These are phyloP conservation scores for Echinometra lucunter DNA, from an alignment of 53 echinoderm and acorn worm species.

Conservation along the genomic window DNA sequence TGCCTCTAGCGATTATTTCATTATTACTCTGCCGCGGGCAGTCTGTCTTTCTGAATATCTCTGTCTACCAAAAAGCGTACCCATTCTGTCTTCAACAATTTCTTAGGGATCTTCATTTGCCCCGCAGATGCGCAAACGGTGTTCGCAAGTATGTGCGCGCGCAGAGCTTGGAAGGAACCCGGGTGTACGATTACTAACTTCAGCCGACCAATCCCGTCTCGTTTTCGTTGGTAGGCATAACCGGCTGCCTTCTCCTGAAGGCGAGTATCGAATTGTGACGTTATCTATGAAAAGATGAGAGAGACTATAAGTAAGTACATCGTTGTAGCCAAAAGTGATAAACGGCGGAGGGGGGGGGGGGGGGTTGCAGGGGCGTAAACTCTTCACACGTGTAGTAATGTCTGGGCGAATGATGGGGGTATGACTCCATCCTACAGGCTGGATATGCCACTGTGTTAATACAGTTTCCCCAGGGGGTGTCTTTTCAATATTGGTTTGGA, in stretches of 20 bases:
- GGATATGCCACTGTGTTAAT: too few relatives aligned
- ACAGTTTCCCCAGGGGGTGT: too few relatives aligned
- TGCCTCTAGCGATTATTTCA: too few relatives aligned
- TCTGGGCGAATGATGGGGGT: too few relatives aligned
- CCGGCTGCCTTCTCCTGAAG: not conserved
- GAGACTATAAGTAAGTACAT: too few relatives aligned
- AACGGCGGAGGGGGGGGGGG: not conserved
- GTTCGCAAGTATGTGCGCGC: conserved; percentile 3
- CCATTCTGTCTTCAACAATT: not conserved
- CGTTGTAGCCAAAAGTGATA: not conserved
- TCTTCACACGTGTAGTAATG: too few relatives aligned
- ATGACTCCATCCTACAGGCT: too few relatives aligned
- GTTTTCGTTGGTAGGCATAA: not conserved
- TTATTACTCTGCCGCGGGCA: too few relatives aligned
- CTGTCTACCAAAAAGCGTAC: not conserved
- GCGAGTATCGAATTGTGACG: not conserved
- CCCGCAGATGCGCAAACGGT: not conserved
- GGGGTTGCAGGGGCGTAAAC: too few relatives aligned
- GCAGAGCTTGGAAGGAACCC: not conserved
- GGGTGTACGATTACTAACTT: not conserved
- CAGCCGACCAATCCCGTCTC: not conserved
- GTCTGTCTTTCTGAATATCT: not conserved
- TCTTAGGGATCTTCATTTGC: conserved; percentile 13
- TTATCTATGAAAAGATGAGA: not conserved
- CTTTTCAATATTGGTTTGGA: too few relatives aligned